phyloP scores from a whole-genome alignment of 2,888 invertebrate genomes.

The Alviniconcha strummeri region DNA sequence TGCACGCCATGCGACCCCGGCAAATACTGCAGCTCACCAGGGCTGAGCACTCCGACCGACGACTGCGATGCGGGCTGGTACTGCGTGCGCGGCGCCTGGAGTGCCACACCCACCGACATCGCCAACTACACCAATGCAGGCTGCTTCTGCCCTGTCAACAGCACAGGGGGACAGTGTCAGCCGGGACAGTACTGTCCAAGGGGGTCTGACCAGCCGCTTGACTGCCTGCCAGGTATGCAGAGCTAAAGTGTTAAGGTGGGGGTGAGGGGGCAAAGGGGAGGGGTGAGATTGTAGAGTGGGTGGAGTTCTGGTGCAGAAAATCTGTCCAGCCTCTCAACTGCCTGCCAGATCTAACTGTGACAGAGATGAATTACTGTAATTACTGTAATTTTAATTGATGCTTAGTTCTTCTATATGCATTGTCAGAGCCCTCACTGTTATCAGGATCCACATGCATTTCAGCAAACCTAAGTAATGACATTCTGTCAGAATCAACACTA shows the following conservation, averaged over 20 bases:
- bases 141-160: constrained; percentile 64
- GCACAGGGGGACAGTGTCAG: constrained; percentile 68
- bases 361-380: neutral
- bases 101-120: constrained; percentile 60
- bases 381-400: neutral
- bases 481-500: no score
- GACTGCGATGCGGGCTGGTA: constrained; percentile 68
- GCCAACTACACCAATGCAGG: constrained; percentile 59
- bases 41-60: constrained; percentile 54
- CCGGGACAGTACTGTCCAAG: constrained; percentile 67
- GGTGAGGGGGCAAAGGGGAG: constrained; percentile 17
- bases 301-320: neutral
- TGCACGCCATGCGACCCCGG: constrained; percentile 68
- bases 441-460: no score
- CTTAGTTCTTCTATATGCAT: neutral
- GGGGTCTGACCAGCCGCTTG: constrained; percentile 62
- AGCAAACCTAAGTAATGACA: no score
- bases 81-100: constrained; percentile 67
- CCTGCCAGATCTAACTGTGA: no score
- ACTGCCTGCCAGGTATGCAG: constrained; percentile 61
- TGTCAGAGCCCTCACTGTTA: no score
- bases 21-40: constrained; percentile 62
- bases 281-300: neutral
- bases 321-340: neutral
- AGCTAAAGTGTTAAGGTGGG: no score